Conservation (phyloP, 2,797 vertebrate species). For the Brotogeris chrysoptera region DNA sequence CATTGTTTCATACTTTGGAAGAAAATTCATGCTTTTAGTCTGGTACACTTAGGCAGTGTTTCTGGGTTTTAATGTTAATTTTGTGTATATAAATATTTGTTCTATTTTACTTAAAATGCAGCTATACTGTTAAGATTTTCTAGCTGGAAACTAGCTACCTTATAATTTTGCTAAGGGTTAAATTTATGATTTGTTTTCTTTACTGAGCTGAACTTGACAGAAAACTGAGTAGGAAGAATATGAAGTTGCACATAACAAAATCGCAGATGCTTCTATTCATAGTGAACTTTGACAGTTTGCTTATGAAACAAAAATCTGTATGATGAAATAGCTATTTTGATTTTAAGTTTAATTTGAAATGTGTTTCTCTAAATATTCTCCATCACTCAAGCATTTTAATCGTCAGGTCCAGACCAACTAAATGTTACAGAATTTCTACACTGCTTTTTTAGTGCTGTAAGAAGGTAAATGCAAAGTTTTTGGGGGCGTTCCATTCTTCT, state of each 20-base stretch:
- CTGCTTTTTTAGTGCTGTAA: background rate
- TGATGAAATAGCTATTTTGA: background rate
- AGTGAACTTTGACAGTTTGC: background rate
- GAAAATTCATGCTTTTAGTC: background rate
- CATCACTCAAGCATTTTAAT: background rate
- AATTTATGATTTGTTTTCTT: background rate
- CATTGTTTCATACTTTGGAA: background rate
- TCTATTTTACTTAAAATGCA: background rate
- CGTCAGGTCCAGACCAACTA: background rate
- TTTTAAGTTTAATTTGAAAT: background rate
- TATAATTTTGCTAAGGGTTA: background rate
- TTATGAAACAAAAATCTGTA: background rate
- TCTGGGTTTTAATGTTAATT: background rate
- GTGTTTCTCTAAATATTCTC: background rate
- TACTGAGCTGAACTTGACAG: background rate
- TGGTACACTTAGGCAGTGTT: background rate
- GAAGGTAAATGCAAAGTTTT: background rate
- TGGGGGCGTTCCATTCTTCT: background rate
- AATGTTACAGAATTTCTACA: background rate
- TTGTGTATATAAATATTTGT: background rate
- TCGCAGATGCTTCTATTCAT: background rate
- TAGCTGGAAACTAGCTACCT: background rate
- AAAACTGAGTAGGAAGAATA: background rate
- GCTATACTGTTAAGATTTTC: background rate
- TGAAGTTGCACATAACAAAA: background rate